Conservation (phyloP, 2,888 invertebrate genomes). For the Archaeoteleia sp. region DNA sequence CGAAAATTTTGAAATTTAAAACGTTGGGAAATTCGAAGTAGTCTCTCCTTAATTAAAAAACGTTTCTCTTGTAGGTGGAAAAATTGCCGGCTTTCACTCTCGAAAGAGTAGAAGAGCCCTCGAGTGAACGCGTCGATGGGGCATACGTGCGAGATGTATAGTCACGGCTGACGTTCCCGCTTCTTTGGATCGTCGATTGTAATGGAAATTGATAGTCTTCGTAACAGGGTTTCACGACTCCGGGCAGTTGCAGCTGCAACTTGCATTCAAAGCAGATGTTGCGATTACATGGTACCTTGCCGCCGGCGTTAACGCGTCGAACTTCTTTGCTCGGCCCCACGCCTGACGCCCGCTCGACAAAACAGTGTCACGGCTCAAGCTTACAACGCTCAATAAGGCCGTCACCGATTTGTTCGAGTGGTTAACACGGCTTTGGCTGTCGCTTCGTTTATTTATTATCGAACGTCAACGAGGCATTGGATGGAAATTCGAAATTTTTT, state of each 20-base stretch:
- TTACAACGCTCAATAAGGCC: background rate
- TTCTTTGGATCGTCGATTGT: constrained; percentile 47
- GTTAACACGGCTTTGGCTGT: background rate
- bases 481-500: too few species aligned
- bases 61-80: too few species aligned
- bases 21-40: too few species aligned
- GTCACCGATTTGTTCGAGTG: background rate
- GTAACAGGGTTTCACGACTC: constrained; percentile 2
- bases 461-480: too few species aligned
- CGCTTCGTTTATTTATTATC: background rate
- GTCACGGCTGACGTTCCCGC: background rate
- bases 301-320: background rate
- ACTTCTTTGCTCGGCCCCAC: background rate
- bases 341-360: background rate
- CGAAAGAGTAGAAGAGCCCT: too few species aligned
- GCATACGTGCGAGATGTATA: too few species aligned
- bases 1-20: too few species aligned
- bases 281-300: constrained; percentile 8
- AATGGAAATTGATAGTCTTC: constrained; percentile 61
- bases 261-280: constrained; percentile 5
- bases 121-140: too few species aligned
- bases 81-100: too few species aligned
- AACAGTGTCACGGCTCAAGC: constrained; percentile 3
- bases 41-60: too few species aligned
- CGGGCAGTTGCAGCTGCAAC: constrained; percentile 5